Base-by-base conservation (phyloP, 2,888 invertebrate species). In the Trypoxylon attenuatum region DNA sequence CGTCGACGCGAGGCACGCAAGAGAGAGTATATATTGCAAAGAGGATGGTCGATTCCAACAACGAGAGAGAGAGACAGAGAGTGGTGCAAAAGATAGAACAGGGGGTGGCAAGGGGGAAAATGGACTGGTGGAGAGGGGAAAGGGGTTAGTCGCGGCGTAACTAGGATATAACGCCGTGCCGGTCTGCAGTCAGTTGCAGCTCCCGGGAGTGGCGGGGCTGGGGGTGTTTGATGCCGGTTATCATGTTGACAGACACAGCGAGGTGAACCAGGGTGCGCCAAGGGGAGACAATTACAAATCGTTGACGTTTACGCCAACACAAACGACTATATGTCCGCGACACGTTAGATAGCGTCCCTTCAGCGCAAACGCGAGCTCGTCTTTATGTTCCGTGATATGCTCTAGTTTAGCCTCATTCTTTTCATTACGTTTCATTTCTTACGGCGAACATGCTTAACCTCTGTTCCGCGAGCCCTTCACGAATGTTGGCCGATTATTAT, bases 211-310 rank as follows among this genome's bases (percentile, higher is more conserved):
- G 63, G 71, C 45, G 64, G 71, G 73, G 75, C 62, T 56, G 70
- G 79, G 82, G 83, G 82, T 85, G 83, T 84, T 85, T 85, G 84
- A 85, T 84, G 81, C 82, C 80, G 81, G 83, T 84, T 84, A 84
- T 86, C 85, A 86, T 83, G 85, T 85, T 84, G 85, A 85, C 85
- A 84, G 84, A 84, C 84, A 80, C 81, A 82, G 79, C 79, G 74
- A 79, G 78, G 79, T 76, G 77, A 74, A 66, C 62, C 71, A 61
- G 66, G 73, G 71, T 73, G 71, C 64, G 70, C 77, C 78, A 72
- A 77, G 76, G 79, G 78, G 77, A 78, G 85, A 84, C 85, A 84
- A 85, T 84, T 84, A 86, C 83, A 86, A 86, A 85, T 86, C 82
- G 85, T 83, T 82, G 83, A 85, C 84, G 78, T 84, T 84, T 83